These are phyloP conservation scores for Oreotrochilus melanogaster DNA, from an alignment of 2,113 vertebrate species.

Conservation along the genomic window DNA sequence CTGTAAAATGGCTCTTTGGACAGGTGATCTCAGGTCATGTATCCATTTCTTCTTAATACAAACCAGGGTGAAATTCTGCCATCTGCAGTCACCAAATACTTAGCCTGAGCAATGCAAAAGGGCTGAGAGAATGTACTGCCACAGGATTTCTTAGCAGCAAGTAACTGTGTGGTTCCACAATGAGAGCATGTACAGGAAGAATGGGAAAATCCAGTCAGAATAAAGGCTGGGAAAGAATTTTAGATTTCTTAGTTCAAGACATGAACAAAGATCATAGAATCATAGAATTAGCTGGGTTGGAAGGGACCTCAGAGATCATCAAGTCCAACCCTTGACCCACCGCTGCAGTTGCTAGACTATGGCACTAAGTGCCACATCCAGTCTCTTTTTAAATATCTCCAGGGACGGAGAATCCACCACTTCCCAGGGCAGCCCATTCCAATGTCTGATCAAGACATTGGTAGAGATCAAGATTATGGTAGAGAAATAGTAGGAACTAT, in stretches of 20 bases:
- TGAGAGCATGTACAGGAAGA: background rate
- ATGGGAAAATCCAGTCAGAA: conserved; percentile 16
- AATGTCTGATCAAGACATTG: too few species aligned
- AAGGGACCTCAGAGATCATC: too few species aligned
- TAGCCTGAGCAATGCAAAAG: background rate
- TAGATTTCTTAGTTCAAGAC: conserved; percentile 49
- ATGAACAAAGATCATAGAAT: background rate
- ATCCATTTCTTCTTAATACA: background rate
- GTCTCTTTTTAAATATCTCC: too few species aligned
- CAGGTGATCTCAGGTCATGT: too few species aligned
- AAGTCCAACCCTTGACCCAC: too few species aligned
- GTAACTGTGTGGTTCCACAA: background rate
- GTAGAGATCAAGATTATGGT: too few species aligned
- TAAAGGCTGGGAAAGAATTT: background rate
- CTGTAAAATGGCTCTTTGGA: too few species aligned
- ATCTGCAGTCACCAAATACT: background rate
- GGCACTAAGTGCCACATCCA: too few species aligned
- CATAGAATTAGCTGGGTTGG: too few species aligned
- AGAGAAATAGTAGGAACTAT: background rate
- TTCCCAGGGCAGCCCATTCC: too few species aligned
- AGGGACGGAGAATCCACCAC: too few species aligned
- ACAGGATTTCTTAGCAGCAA: background rate
- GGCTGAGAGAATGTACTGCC: background rate
- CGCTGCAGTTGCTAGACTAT: too few species aligned
- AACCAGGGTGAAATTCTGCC: background rate